phyloP scores from a whole-genome alignment of 2,888 invertebrate genomes.

The Campaea margaritaria region DNA sequence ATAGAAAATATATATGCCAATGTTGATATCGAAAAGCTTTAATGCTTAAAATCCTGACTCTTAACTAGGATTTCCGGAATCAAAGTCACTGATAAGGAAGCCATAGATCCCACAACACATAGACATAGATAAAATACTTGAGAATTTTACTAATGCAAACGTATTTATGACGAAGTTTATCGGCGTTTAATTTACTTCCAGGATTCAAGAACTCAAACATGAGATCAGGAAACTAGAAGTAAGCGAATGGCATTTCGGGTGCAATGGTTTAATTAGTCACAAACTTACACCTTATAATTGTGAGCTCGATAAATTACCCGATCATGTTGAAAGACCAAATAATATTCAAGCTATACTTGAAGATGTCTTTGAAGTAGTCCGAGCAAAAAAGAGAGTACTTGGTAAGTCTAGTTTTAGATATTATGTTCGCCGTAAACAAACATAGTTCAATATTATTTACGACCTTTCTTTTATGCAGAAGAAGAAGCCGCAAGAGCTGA shows the following conservation, averaged over 20 bases:
- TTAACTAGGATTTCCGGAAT: too few species aligned
- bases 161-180: too few species aligned
- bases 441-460: background rate
- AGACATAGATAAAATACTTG: too few species aligned
- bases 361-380: constrained; percentile 47
- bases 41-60: too few species aligned
- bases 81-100: too few species aligned
- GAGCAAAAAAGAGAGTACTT: constrained; percentile 43
- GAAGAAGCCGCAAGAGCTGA: constrained; percentile 11
- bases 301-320: constrained; percentile 53
- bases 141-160: too few species aligned
- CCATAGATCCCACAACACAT: too few species aligned
- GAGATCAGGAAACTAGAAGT: constrained; percentile 60
- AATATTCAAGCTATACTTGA: constrained; percentile 48
- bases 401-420: constrained; percentile 12
- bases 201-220: constrained; percentile 67
- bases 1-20: background rate
- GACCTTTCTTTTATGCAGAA: constrained; percentile 7
- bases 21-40: too few species aligned
- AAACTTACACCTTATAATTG: constrained; percentile 57
- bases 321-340: constrained; percentile 47
- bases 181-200: constrained; percentile 39
- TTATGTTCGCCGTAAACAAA: too few species aligned
- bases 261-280: constrained; percentile 53
- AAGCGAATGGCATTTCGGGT: constrained; percentile 56